Base-by-base conservation (phyloP, 2,797 vertebrate species). In the Champsocephalus gunnari region DNA sequence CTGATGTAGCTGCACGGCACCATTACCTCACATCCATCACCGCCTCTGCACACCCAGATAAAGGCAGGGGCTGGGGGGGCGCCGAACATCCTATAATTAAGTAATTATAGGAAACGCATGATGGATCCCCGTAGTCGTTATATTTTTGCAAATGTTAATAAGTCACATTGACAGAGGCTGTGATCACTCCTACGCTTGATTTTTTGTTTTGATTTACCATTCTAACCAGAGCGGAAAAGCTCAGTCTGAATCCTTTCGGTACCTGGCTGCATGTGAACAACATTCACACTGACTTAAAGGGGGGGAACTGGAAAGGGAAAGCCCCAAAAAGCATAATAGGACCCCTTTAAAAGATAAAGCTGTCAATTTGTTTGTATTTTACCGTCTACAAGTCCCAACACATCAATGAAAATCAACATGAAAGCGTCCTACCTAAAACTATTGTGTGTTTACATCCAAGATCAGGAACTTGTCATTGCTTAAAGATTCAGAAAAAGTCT, bases 1-100 rank as follows among this genome's bases (percentile, higher is more conserved):
- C 84, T 80, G 79, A 84, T 77, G 80, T 57, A 77, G 71, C 83
- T 24, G 63, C 59, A 32, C 3, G 45, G 57, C 71, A 73, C 62
- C 66, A 63, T 83, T 67, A 87, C 64, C 77, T 73, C 75, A 17
- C 80, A 85, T 88, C 80, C 78, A 86, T 91, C 85, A 88, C 48
- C 66, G 68, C 85, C 83, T 81, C 84, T 58, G 71, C 71, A 55
- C 64, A 14, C 16, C 41, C 71, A 54, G 73, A 85, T 66, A 55
- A 41, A 60, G 11, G 7, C 63, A 38, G 45, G 50, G 60, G n/a
- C 38, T 9, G n/a, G 62, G 34, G 5, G 19, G 24, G 32, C 9
- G 14, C 41, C 21, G 41, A 50, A 48, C 75, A 66, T 75, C 81
- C 86, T 32, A 43, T 83, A 86, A 86, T 88, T 88, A 79, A 76